Evolutionary conservation across 2,888 invertebrate genomes (phyloP), one percentile per base, ranked within the genome.

Genomic region (Xestia c-nigrum): DNA sequence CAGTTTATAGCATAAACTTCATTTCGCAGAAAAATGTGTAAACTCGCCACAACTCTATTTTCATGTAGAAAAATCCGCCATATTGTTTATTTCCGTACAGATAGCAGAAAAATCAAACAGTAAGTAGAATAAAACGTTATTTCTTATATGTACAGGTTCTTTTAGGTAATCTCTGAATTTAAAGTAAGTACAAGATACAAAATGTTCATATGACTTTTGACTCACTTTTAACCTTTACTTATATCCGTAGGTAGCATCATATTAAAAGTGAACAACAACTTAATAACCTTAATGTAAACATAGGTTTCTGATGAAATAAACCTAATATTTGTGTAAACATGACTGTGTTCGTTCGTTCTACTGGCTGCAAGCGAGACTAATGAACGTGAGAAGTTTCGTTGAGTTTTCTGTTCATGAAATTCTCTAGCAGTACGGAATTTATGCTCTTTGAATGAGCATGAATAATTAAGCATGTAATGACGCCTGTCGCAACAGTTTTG

Each of bases 181-280:
- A 19, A 50, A 50, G 50, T 10, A 31, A 40, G 50, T 16, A 52
- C 5, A 59, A 14, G 46, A 31, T 47, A 24, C 65, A 65, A 46
- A 6, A 75, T 40, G 57, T 50, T 14, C 47, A 65, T 72, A n/a
- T 59, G 46, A 61, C 67, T 74, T 74, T 76, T n/a, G 14, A 46
- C n/a, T 69, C 43, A 61, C 43, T 63, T 59, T 31, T 52, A 72
- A 65, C 40, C 46, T 52, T 38, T 61, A n/a, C n/a, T n/a, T 47
- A 59, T 47, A 65, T 55, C 59, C 50, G 16, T 69, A 24, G 40
- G 21, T 50, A 43, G 5, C 12, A 71, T 43, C n/a, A 52, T 7
- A 31, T 46, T 63, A 61, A 40, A 40, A 12, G n/a, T n/a, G n/a
- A n/a, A n/a, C n/a, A n/a, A 63, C 38, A 63, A 61, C 12, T 50